A percentile compares a stretch with the other conserved stretches of the same genome.
These are phyloP conservation scores for Morphnarchus princeps DNA, from an alignment of 2,113 vertebrate genomes.

Conservation along the genomic window DNA sequence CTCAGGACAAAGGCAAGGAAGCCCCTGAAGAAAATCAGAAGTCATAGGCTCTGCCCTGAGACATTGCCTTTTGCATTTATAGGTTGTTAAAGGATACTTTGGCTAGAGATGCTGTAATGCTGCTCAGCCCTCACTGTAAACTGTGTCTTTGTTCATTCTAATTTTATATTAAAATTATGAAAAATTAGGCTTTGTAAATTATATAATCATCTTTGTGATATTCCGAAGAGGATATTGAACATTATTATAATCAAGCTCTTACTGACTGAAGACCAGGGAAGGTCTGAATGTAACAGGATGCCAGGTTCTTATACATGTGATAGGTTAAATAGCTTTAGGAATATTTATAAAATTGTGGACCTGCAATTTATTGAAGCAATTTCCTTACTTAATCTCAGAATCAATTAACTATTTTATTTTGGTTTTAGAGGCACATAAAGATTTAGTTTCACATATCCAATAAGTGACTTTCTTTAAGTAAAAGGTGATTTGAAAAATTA, in stretches of 20 bases:
- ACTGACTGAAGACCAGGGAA: background rate
- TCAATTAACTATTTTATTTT: background rate
- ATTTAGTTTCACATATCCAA: background rate
- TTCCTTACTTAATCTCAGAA: background rate
- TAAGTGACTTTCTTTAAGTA: background rate
- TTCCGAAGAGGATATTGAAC: background rate
- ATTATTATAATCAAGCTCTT: background rate
- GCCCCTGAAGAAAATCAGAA: background rate
- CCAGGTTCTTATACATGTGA: background rate
- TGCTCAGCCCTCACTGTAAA: background rate
- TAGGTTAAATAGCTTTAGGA: background rate
- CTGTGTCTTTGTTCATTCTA: background rate
- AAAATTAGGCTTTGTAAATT: background rate
- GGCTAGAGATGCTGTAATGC: background rate
- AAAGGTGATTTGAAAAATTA: background rate
- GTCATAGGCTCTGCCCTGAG: background rate
- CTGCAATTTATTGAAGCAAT: background rate
- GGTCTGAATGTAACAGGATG: background rate
- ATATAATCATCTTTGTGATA: background rate
- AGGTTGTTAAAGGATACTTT: background rate
- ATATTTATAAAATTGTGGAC: background rate
- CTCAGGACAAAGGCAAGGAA: background rate
- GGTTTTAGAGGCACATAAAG: background rate
- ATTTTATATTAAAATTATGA: background rate
- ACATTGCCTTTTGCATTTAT: background rate